Evolutionary conservation across 2,888 invertebrate species (phyloP).

Genomic region (Coecobrya sp.): DNA sequence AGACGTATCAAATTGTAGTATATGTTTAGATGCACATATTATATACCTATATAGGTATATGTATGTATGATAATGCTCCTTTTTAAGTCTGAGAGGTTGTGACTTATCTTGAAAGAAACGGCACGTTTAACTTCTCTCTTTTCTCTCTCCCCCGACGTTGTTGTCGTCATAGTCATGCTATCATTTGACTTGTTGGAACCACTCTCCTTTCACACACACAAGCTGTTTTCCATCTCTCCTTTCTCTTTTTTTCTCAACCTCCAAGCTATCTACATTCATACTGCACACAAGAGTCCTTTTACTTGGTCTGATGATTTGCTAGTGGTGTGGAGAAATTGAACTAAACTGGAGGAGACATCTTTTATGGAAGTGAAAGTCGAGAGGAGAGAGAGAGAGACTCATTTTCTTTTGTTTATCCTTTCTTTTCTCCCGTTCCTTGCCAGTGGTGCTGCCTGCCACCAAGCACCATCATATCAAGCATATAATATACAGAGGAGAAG

Average conservation of each 20-base stretch:
- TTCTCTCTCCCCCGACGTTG: not conserved
- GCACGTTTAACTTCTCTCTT: slow-evolving; percentile 12
- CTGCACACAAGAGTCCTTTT: not conserved
- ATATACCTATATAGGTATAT: too few relatives aligned
- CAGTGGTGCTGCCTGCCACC: not conserved
- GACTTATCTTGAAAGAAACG: slow-evolving; percentile 36
- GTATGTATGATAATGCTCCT: not conserved
- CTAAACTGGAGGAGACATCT: slow-evolving; percentile 68
- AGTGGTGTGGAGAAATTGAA: slow-evolving; percentile 30
- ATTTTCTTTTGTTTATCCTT: slow-evolving; percentile 43
- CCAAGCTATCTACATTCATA: not conserved
- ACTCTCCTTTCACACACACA: not conserved
- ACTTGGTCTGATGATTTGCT: not conserved
- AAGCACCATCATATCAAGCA: not conserved
- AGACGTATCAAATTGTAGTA: not conserved
- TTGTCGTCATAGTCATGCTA: not conserved
- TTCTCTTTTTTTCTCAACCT: not conserved
- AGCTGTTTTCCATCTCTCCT: not conserved
- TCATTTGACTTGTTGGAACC: slow-evolving; percentile 52
- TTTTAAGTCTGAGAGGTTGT: slow-evolving; percentile 11
- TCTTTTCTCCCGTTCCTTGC: not conserved
- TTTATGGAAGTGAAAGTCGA: slow-evolving; percentile 53
- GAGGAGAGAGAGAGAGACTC: slow-evolving; percentile 20
- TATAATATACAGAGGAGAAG: not conserved
- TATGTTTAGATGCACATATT: too few relatives aligned